A percentile compares a stretch with the other conserved stretches of the same genome.
Evolutionary conservation across 1,140 invertebrate genomes (phyloP).

Genomic region (Cydia strobilella): DNA sequence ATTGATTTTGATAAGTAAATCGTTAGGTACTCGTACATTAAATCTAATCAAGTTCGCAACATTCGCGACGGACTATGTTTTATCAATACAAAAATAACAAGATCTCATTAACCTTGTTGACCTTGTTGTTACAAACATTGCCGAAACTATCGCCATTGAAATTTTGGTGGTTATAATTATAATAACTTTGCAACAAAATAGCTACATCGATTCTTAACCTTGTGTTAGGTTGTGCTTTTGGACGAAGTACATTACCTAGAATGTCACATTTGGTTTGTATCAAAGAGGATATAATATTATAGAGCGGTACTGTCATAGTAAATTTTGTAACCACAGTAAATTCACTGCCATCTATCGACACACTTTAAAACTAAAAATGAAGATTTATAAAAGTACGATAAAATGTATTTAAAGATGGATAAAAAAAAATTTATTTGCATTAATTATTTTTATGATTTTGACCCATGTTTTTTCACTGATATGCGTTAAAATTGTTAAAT

Average conservation of each 20-base stretch:
- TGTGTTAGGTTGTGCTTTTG: not conserved
- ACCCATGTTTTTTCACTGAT: too few relatives aligned
- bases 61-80: not conserved
- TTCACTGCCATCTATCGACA: too few relatives aligned
- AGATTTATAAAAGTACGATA: too few relatives aligned
- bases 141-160: not conserved
- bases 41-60: not conserved
- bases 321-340: too few relatives aligned
- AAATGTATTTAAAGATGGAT: too few relatives aligned
- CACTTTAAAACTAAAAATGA: too few relatives aligned
- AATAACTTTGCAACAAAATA: not conserved
- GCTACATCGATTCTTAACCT: not conserved
- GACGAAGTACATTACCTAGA: not conserved
- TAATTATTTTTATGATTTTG: too few relatives aligned
- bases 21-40: not conserved
- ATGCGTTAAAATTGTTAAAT: too few relatives aligned
- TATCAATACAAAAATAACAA: not conserved
- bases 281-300: too few relatives aligned
- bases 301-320: too few relatives aligned
- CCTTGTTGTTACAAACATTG: not conserved
- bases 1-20: not conserved
- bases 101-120: not conserved
- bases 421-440: too few relatives aligned
- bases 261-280: constrained; percentile 6
- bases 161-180: not conserved